Evolutionary conservation across 2,888 invertebrate species (phyloP).

Genomic region (Sinelater perroti): DNA sequence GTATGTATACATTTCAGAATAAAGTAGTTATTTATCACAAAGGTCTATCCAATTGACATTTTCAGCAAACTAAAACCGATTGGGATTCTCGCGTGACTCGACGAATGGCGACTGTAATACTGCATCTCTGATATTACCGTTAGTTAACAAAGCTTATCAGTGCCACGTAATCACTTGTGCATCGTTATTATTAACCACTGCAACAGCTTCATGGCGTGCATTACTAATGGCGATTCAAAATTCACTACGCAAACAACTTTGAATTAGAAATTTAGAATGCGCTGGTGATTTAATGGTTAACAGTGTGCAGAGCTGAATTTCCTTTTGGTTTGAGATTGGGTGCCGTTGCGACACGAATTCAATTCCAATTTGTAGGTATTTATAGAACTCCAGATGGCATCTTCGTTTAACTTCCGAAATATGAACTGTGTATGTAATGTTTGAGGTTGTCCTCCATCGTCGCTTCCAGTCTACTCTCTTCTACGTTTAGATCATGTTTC

Average conservation of each 20-base stretch:
- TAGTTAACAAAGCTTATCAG: slow-evolving; percentile 26
- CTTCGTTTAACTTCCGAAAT: slow-evolving; percentile 27
- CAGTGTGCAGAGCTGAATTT: slow-evolving; percentile 21
- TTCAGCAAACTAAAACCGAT: slow-evolving; percentile 29
- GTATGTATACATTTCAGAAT: slow-evolving; percentile 23
- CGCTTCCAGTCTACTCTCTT: slow-evolving; percentile 26
- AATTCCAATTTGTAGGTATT: too few species aligned
- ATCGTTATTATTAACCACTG: slow-evolving; percentile 30
- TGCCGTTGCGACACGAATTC: too few species aligned
- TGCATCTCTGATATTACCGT: slow-evolving; percentile 23
- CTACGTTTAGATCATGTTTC: slow-evolving; percentile 28
- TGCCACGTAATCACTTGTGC: slow-evolving; percentile 35
- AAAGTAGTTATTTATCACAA: slow-evolving; percentile 31
- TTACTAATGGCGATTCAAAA: slow-evolving; percentile 25
- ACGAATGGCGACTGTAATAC: slow-evolving; percentile 24
- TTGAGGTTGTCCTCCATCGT: slow-evolving; percentile 27
- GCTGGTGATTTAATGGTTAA: slow-evolving; percentile 26
- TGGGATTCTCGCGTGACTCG: slow-evolving; percentile 22
- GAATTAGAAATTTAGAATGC: slow-evolving; percentile 28
- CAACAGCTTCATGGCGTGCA: slow-evolving; percentile 31
- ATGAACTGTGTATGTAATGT: slow-evolving; percentile 27
- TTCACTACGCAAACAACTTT: slow-evolving; percentile 25
- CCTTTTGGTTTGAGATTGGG: slow-evolving; percentile 3
- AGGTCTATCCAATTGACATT: slow-evolving; percentile 33
- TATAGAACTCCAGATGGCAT: too few species aligned